Base-by-base conservation (phyloP, 2,797 vertebrate genomes). In the Acipenser transmontanus region DNA sequence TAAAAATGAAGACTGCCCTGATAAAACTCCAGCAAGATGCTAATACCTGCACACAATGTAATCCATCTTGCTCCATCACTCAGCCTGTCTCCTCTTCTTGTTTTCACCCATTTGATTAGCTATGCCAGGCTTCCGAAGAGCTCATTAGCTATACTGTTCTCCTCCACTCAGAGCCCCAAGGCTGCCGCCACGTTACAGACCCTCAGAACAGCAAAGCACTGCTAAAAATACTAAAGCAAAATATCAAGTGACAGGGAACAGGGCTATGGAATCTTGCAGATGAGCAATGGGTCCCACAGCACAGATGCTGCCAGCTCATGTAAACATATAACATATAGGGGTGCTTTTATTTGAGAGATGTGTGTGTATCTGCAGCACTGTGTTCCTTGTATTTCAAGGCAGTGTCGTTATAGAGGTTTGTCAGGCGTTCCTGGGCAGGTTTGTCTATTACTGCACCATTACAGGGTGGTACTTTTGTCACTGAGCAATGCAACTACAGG, bases 71-170 rank as follows among this genome's bases (percentile, higher is more conserved):
- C 67, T 47, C 61, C 63, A 69, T 79, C 71, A 69, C 12, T 72
- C 1, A 48, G 12, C 61, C 78, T 77, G 68, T 69, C 71, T 70
- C 51, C 61, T 73, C 71, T 76, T 73, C 52, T 78, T 80, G 59
- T 74, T 78, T 77, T 68, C 69, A 71, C 74, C 71, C 49, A 82
- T 83, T 79, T 77, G 69, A 79, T 73, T 73, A 61, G 75, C 73
- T 81, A 74, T 49, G 71, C 14, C 70, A 82, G 81, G 71, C 71
- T 68, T 76, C 76, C 70, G 74, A 82, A 85, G 75, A 68, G 72
- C 62, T 80, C 71, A 81, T 84, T 81, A 82, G 68, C 50, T 14
- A 34, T 61, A 17, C 9, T 34, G 14, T 61, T 34, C 47, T 34
- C 8, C 9, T 61, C 60, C 12, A n/a, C 54, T 57, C 12, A n/a